Evolutionary conservation across 1,140 invertebrate species (phyloP), one percentile per base, ranked within the genome.

Genomic region (Xylocopa sonorina): DNA sequence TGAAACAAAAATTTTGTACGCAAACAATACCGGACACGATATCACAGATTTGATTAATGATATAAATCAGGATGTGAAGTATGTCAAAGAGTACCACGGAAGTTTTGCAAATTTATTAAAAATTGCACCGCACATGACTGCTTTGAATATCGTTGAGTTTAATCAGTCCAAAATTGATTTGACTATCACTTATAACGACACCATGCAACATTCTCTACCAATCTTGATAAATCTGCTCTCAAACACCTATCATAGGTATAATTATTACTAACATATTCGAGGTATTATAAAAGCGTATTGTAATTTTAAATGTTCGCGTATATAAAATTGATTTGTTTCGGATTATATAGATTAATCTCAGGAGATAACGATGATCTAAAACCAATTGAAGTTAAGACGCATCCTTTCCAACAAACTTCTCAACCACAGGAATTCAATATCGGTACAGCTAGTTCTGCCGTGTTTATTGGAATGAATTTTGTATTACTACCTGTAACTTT

Each of bases 401-500:
- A 96, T 87, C 96, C 96, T 0, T 96, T 97, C 90, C 95, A 96
- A 81, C 94, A 95, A 84, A 95, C 95, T 1, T 94, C 94, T 3
- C 94, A 95, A 83, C 94, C 94, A 2, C 94, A 95, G 73, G 94
- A 95, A 72, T 96, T 97, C 84, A 96, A 96, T 88, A 88, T 95
- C 46, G 95, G 95, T n/a, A 94, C 95, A 60, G 95, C 96, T 41
- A 95, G 95, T 3, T 95, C 96, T 38, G 94, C 96, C 21, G 93
- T 96, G 2, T 95, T 97, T 76, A 95, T 97, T 87, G 97, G 96
- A 16, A 95, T 97, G 94, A 95, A 96, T 63, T 97, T 97, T 87
- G 95, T 96, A 3, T 89, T 97, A 55, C 94, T 97, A 48, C 95
- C 97, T 0, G 95, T 97, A 63, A 96, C 95, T 48, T 93, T 97